These are phyloP conservation scores for Protomyctophum bolini DNA, from an alignment of 2,113 vertebrate species.

Conservation along the genomic window DNA sequence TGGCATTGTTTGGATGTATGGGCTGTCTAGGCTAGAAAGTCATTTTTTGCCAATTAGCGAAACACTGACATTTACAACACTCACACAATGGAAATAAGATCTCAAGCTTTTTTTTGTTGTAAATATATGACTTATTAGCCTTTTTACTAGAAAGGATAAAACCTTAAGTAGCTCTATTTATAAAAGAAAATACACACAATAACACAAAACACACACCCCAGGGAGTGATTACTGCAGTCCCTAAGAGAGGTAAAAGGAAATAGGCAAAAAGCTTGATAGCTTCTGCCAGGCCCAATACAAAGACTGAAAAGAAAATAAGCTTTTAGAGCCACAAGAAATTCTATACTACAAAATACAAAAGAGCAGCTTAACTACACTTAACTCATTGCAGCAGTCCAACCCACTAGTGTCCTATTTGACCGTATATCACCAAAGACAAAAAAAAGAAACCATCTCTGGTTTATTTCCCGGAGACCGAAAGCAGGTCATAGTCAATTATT, in stretches of 20 bases:
- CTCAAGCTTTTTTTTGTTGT: conserved; percentile 13
- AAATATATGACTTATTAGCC: neutral
- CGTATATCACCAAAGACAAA: conserved; percentile 1
- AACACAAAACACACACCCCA: conserved; percentile 10
- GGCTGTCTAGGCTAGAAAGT: too few relatives aligned
- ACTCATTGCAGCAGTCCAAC: conserved; percentile 55
- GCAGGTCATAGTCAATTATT: too few relatives aligned
- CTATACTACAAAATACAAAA: conserved; percentile 55
- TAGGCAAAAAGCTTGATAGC: conserved; percentile 36
- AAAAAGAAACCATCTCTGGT: too few relatives aligned
- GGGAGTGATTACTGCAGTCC: conserved; percentile 17
- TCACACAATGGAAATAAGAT: too few relatives aligned
- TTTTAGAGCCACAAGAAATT: conserved; percentile 58
- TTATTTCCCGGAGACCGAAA: too few relatives aligned
- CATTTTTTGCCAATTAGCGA: too few relatives aligned
- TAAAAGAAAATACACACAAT: conserved; percentile 26
- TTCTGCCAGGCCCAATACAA: conserved; percentile 13
- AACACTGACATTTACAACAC: too few relatives aligned
- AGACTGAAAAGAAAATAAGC: conserved; percentile 47
- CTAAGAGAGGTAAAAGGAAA: neutral
- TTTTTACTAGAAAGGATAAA: conserved; percentile 13
- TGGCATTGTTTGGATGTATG: too few relatives aligned
- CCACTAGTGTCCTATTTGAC: conserved; percentile 70
- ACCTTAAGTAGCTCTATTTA: neutral
- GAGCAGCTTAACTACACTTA: conserved; percentile 60